phyloP scores from a whole-genome alignment of 1,140 invertebrate species.

The Amphibalanus amphitrite region DNA sequence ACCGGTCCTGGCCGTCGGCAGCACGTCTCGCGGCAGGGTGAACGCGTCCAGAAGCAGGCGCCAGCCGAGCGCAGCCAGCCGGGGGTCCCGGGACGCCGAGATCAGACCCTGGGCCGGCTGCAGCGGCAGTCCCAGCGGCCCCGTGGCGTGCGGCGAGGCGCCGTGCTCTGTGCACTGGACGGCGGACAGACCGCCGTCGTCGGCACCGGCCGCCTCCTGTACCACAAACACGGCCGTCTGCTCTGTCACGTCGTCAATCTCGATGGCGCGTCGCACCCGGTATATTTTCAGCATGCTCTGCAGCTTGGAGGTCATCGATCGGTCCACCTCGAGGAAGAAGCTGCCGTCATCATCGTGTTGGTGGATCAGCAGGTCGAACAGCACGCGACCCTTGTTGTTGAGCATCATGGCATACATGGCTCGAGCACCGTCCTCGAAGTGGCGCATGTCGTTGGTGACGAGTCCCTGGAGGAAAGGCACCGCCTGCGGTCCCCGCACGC shows the following conservation, averaged over 20 bases:
- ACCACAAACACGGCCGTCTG: constrained; percentile 8
- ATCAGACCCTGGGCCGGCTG: constrained; percentile 13
- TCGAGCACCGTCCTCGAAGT: constrained; percentile 28
- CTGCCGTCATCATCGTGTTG: constrained; percentile 33
- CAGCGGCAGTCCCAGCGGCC: constrained; percentile 16
- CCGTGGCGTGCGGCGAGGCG: constrained; percentile 9
- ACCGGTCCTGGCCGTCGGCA: constrained; percentile 9
- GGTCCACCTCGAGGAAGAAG: constrained; percentile 67
- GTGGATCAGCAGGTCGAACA: constrained; percentile 76
- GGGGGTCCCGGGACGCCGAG: constrained; percentile 15
- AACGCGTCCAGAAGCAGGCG: constrained; percentile 14
- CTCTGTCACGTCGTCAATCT: constrained; percentile 32
- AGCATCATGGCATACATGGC: constrained; percentile 64
- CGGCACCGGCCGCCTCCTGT: constrained; percentile 16
- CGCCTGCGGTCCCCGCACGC: no score
- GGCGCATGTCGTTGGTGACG: no score
- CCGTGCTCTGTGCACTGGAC: constrained; percentile 10
- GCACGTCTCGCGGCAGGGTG: constrained; percentile 6
- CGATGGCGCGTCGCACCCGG: constrained; percentile 55
- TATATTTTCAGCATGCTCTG: constrained; percentile 62
- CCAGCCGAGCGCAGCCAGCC: constrained; percentile 18
- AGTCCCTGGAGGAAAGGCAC: no score
- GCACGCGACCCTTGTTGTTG: constrained; percentile 63
- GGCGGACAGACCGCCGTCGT: constrained; percentile 2
- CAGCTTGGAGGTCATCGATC: constrained; percentile 34